phyloP scores from a whole-genome alignment of 2,113 vertebrate species.

The Xyrauchen texanus region DNA sequence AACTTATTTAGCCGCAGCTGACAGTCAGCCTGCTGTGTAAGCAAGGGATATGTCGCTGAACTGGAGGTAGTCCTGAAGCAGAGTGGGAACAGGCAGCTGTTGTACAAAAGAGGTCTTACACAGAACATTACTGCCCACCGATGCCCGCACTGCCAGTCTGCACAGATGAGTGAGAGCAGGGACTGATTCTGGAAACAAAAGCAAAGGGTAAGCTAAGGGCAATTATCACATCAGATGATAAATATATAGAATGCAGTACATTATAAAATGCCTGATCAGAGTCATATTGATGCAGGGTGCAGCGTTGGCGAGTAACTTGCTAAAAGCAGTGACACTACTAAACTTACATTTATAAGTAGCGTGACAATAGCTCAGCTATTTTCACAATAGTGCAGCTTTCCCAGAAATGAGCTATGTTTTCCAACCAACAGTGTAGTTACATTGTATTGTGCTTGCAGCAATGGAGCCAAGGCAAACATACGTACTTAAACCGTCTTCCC shows the following conservation, averaged over 20 bases:
- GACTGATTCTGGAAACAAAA: slow-evolving; percentile 60
- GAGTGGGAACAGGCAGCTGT: slow-evolving; percentile 67
- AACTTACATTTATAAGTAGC: too few relatives aligned
- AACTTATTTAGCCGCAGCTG: slow-evolving; percentile 24
- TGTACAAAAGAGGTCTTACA: slow-evolving; percentile 60
- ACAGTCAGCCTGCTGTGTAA: slow-evolving; percentile 1
- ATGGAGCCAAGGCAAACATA: too few relatives aligned
- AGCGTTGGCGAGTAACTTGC: too few relatives aligned
- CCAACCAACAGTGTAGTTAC: too few relatives aligned
- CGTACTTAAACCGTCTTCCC: too few relatives aligned
- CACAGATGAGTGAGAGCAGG: slow-evolving; percentile 70
- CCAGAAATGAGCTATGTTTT: too few relatives aligned
- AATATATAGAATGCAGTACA: neutral
- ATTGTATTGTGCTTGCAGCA: too few relatives aligned
- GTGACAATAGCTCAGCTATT: too few relatives aligned
- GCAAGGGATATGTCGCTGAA: slow-evolving; percentile 61
- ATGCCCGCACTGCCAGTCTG: slow-evolving; percentile 62
- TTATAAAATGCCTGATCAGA: too few relatives aligned
- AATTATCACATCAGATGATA: neutral
- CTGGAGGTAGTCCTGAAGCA: slow-evolving; percentile 65
- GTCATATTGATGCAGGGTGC: too few relatives aligned
- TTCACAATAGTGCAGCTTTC: too few relatives aligned
- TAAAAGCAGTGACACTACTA: too few relatives aligned
- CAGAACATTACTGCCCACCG: slow-evolving; percentile 63
- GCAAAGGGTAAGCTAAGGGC: slow-evolving; percentile 1